Base-by-base conservation (phyloP, 2,797 vertebrate genomes). In the Fundulus diaphanus region DNA sequence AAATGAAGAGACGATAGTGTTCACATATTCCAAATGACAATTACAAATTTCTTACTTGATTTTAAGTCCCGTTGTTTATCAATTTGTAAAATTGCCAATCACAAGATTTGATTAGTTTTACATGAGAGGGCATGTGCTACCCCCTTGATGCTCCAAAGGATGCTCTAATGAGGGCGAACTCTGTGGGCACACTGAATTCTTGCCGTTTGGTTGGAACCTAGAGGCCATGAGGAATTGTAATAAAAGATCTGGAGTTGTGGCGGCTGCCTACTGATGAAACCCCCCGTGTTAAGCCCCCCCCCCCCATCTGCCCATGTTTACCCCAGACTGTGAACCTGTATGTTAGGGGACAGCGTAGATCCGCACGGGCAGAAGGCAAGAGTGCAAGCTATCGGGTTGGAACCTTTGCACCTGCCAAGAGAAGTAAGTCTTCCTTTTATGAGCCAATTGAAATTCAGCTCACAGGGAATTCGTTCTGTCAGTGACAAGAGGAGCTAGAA, bases 391-490 rank as follows among this genome's bases (percentile, higher is more conserved):
- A 90, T 80, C 78, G 59, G 80, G 88, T 91, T 82, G 89, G 92
- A 93, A 91, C 90, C 81, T 80, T 81, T 91, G 87, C 91, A 92
- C 92, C 89, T 93, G 92, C 91, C 92, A 92, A 76, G 85, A 86
- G 85, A 83, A 91, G 89, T 90, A 92, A 91, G 89, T 91, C 90
- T 91, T 92, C 84, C 85, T 90, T 93, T 93, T 93, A 93, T 89
- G 91, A 92, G 91, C 85, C 91, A 71, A 90, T 94, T 93, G 90
- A 89, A 92, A 95, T 93, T 92, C 93, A 91, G 89, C 90, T 92
- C 90, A 93, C 92, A 85, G 66, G 83, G 85, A 46, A 86, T 90
- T 86, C 87, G 89, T 93, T 93, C 88, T 84, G 90, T 91, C 92
- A 93, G 85, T 92, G 91, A 93, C 93, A 92, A 87, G 92, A 88